These are phyloP conservation scores for Rotaria socialis DNA, from an alignment of 2,888 invertebrate genomes.

Conservation along the genomic window DNA sequence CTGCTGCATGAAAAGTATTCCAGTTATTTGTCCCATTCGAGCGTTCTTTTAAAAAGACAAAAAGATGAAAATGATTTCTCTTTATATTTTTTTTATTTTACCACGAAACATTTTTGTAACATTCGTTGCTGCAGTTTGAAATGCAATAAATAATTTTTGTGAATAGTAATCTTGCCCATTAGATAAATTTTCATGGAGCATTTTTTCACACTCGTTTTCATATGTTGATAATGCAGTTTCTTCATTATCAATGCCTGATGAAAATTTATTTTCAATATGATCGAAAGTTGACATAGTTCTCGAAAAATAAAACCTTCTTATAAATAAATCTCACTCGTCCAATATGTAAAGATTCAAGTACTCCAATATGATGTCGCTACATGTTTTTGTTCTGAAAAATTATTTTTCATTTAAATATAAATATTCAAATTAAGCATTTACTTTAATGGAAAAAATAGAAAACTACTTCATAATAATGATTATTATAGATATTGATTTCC, in stretches of 20 bases:
- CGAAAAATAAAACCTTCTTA: neutral
- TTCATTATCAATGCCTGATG: neutral
- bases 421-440: neutral
- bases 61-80: neutral
- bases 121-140: slow-evolving; percentile 6
- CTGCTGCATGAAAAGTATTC: neutral
- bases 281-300: neutral
- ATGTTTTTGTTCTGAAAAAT: neutral
- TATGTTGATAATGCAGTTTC: slow-evolving; percentile 1
- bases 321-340: no score
- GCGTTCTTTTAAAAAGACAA: neutral
- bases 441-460: no score
- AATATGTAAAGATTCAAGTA: no score
- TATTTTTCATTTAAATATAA: neutral
- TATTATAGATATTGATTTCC: neutral
- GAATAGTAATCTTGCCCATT: neutral
- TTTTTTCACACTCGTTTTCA: neutral
- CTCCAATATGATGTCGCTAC: neutral
- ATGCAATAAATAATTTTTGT: slow-evolving; percentile 24
- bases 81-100: neutral
- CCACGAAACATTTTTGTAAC: slow-evolving; percentile 34
- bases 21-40: neutral
- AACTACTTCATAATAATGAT: neutral
- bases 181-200: neutral
- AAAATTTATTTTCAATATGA: neutral